Evolutionary conservation across 2,797 vertebrate genomes (phyloP).

Genomic region (Propithecus perrieri): DNA sequence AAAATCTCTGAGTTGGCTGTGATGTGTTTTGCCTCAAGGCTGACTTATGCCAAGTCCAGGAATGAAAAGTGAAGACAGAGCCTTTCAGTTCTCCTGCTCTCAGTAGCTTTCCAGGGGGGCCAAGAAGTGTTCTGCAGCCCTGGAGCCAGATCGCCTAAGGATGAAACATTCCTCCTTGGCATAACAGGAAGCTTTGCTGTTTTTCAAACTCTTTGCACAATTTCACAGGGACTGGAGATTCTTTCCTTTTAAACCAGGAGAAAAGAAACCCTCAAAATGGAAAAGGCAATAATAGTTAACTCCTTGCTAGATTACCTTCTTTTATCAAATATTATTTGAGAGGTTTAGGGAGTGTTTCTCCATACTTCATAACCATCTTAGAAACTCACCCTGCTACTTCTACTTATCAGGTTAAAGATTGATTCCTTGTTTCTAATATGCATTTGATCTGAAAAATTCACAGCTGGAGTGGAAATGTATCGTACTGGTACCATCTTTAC

Average conservation of each 20-base stretch:
- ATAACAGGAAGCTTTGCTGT: neutral
- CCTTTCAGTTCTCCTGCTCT: neutral
- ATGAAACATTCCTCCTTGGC: neutral
- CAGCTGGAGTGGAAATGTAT: neutral
- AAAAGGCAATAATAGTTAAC: neutral
- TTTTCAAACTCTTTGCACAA: neutral
- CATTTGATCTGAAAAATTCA: neutral
- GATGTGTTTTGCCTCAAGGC: slow-evolving; percentile 6
- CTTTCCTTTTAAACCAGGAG: neutral
- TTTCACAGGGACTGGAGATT: neutral
- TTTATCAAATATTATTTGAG: neutral
- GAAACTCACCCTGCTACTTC: neutral
- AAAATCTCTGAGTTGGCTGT: neutral
- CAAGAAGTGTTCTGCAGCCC: neutral
- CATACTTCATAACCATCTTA: neutral
- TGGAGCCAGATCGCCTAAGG: neutral
- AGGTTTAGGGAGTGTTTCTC: neutral
- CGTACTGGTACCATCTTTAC: neutral
- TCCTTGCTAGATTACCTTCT: neutral
- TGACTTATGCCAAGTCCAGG: neutral
- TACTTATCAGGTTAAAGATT: neutral
- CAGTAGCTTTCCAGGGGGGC: neutral
- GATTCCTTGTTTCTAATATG: neutral
- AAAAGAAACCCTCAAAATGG: neutral
- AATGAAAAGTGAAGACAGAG: neutral